Base-by-base conservation (phyloP, 2,888 invertebrate genomes). In the Operophtera brumata region DNA sequence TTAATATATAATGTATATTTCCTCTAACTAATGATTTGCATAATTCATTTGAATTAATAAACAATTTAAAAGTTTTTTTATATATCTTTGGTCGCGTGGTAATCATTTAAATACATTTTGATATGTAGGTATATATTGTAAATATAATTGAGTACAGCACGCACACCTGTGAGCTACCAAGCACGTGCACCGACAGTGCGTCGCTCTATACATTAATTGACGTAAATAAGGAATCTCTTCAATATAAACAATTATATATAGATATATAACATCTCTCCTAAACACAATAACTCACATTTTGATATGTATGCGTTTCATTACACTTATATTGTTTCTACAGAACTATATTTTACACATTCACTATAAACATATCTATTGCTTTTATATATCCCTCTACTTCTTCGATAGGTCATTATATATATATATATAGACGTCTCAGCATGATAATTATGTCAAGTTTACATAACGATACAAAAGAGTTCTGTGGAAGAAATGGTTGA, bases 211-310 rank as follows among this genome's bases (percentile, higher is more conserved):
- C 81, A 62, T 78, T 88, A 89, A 89, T 90, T 90, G 89, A 89
- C 89, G 77, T 82, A 90, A 89, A 88, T 87, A 88, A 90, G 89
- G 88, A 88, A 86, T 89, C 83, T 70, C 82, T 70, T 71, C 80
- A 72, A 64, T 61, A 53, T 58, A 74, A 68, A 71, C 71, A 60
- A 65, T 61, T 71, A 75, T 75, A 75, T 72, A 70, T 74, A 74
- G 65, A 67, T 63, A 61, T 41, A 53, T 58, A 65, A 71, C 65
- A 71, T 69, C 65, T 70, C 64, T 66, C 77, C 81, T 82, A 80
- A 79, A 75, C 71, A 73, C 64, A 75, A 73, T 69, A 74, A 77
- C 77, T 81, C 80, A 83, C 82, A 80, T 74, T 71, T 74, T 86
- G 88, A 88, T 87, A 88, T 89, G 88, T 85, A 82, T 81, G 72